Conservation (phyloP, 2,888 invertebrate genomes). For the Amblyjoppa fuscipennis region DNA sequence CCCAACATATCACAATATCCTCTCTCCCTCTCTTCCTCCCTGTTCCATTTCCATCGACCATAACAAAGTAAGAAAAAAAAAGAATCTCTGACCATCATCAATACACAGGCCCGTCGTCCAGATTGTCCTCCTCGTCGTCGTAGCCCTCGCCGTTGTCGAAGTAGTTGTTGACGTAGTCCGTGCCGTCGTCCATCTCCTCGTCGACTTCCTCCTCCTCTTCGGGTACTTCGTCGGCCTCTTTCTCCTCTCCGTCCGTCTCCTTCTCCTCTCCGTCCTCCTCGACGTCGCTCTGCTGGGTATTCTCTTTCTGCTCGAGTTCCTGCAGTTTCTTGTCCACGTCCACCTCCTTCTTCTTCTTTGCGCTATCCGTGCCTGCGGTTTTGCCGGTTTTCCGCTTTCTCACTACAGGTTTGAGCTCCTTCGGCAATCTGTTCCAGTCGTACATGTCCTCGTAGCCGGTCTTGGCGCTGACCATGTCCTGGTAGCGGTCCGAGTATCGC, state of each 20-base stretch:
- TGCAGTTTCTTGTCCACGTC: slow-evolving; percentile 86
- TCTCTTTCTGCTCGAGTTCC: slow-evolving; percentile 89
- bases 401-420: slow-evolving; percentile 76
- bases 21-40: neutral
- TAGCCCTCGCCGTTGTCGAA: slow-evolving; percentile 95
- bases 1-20: neutral
- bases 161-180: slow-evolving; percentile 94
- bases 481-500: slow-evolving; percentile 81
- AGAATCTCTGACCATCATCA: slow-evolving; percentile 79
- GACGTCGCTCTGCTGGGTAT: slow-evolving; percentile 79
- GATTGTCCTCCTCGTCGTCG: slow-evolving; percentile 94
- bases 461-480: slow-evolving; percentile 74
- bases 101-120: slow-evolving; percentile 94
- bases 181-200: slow-evolving; percentile 95
- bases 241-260: slow-evolving; percentile 86
- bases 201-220: slow-evolving; percentile 90
- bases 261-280: slow-evolving; percentile 85
- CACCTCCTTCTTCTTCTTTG: slow-evolving; percentile 76
- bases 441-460: slow-evolving; percentile 76
- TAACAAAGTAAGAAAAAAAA: slow-evolving; percentile 26
- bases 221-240: slow-evolving; percentile 86
- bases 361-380: neutral
- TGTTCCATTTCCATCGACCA: neutral
- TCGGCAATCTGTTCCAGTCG: slow-evolving; percentile 81
- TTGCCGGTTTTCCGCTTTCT: slow-evolving; percentile 72